Evolutionary conservation across 2,888 invertebrate species (phyloP), one percentile per base, ranked within the genome.

Genomic region (Piscicola geometra): DNA sequence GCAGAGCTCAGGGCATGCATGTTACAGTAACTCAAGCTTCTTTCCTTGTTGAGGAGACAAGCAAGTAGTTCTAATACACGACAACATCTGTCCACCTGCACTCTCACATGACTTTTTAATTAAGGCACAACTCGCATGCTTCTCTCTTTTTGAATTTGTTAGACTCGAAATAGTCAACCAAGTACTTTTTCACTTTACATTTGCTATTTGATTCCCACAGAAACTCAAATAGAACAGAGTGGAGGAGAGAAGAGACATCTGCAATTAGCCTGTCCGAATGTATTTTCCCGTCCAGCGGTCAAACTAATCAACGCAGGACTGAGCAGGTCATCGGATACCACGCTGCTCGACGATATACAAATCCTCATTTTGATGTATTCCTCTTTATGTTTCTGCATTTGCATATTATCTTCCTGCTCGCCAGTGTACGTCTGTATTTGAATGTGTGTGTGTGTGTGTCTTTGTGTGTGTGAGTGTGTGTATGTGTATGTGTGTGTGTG

Each of bases 241-340:
- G 41, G 9, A 41, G 41, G n/a, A 21, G n/a, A 71, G 30, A 32
- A 52, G 28, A 50, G 32, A 41, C 41, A 50, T 28, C 52, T 33
- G 73, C 73, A 73, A 73, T 73, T 73, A 73, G 64, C 64, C 73
- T 73, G 73, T 73, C 73, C 32, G 56, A 52, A 56, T 64, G 60
- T 64, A 73, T 73, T 73, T 73, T 73, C 73, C 36, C 73, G 73
- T 73, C 73, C 73, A 73, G 73, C 73, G 73, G 73, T 73, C 73
- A 73, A 73, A 56, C 73, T 73, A 73, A 73, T 73, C 73, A 73
- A 73, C 73, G 73, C 73, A n/a, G 35, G 73, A 50, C 18, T 25
- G 64, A 28, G 35, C 35, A 52, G 73, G 73, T 73, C 73, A 73
- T 73, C 73, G 60, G 64, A 73, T 73, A 73, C 56, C 35, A 32